Percentiles rank a stretch among this genome's conserved stretches.
Evolutionary conservation across 1,140 invertebrate species (phyloP).

Genomic region (Atta cephalotes): DNA sequence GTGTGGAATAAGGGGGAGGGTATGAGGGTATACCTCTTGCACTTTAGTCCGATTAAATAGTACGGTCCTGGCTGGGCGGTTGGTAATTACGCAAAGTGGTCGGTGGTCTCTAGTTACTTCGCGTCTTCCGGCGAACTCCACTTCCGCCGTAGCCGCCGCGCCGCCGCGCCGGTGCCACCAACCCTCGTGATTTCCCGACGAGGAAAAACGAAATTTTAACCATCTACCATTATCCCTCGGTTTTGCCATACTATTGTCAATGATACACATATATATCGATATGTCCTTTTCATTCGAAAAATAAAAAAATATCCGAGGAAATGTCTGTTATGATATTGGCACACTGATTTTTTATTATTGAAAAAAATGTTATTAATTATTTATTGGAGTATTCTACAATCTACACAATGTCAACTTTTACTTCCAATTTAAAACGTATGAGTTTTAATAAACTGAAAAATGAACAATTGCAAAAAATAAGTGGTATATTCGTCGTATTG

Average conservation of each 20-base stretch:
- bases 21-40: constrained; percentile 66
- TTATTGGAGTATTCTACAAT: not conserved
- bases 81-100: constrained; percentile 80
- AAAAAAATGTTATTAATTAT: not conserved
- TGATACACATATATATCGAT: constrained; percentile 44
- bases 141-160: constrained; percentile 32
- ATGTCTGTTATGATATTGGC: not conserved
- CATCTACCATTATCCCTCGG: constrained; percentile 27
- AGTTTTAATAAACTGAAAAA: constrained; percentile 9
- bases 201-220: constrained; percentile 65
- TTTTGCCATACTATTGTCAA: constrained; percentile 27
- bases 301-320: not conserved
- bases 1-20: constrained; percentile 54
- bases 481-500: not conserved
- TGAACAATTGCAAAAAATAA: not conserved
- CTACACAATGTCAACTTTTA: not conserved
- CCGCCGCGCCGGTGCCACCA: not conserved
- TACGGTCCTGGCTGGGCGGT: constrained; percentile 73
- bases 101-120: constrained; percentile 75
- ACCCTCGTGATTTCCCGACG: constrained; percentile 65
- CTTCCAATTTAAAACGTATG: not conserved
- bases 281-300: constrained; percentile 17
- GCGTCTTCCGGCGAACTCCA: constrained; percentile 72
- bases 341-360: not conserved
- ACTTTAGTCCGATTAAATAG: constrained; percentile 79